Evolutionary conservation across 2,888 invertebrate genomes (phyloP).

Genomic region (Oligia fasciuncula): DNA sequence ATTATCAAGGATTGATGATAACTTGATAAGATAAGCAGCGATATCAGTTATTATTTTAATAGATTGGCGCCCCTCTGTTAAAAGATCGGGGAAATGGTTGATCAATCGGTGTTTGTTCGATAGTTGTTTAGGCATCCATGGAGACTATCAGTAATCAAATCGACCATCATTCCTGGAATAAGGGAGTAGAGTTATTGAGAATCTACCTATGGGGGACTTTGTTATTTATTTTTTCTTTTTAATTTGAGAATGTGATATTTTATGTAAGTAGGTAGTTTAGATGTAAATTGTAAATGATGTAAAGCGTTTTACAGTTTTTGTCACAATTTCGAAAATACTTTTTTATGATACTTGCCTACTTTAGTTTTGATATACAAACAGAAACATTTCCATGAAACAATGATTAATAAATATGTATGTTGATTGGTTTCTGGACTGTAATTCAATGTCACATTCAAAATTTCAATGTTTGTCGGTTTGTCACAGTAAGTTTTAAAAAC

Average conservation of each 20-base stretch:
- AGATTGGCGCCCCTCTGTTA: conserved; percentile 2
- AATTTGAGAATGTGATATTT: neutral
- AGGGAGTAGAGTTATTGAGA: neutral
- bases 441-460: conserved; percentile 48
- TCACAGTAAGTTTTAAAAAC: neutral
- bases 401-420: conserved; percentile 22
- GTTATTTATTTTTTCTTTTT: neutral
- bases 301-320: neutral
- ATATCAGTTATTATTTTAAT: conserved; percentile 30
- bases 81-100: neutral
- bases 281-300: neutral
- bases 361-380: neutral
- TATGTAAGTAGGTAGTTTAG: neutral
- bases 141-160: conserved; percentile 12
- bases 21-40: conserved; percentile 25
- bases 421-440: conserved; percentile 27
- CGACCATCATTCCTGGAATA: neutral
- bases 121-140: conserved; percentile 14
- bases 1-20: conserved; percentile 28
- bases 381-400: neutral
- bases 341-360: neutral
- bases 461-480: neutral
- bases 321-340: neutral
- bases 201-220: neutral
- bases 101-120: conserved; percentile 17